Base-by-base conservation (phyloP, 2,888 invertebrate genomes). In the Anarsia innoxiella region DNA sequence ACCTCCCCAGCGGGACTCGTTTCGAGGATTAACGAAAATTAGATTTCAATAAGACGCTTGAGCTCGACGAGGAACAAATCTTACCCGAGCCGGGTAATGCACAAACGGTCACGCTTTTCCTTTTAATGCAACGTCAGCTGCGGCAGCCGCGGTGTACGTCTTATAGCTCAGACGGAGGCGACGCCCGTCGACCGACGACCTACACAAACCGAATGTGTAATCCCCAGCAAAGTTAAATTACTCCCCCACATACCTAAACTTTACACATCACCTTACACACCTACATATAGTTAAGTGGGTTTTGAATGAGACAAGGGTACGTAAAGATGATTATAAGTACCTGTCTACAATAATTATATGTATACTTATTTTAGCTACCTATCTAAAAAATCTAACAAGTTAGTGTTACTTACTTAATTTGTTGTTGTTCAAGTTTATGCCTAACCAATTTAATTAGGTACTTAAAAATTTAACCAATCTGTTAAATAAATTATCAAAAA, bases 41-140 rank as follows among this genome's bases (percentile, higher is more conserved):
- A 77, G 76, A 82, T 83, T 83, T 80, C 83, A 80, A 82, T 82
- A 80, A 82, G 79, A 80, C 74, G 79, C 66, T 75, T 73, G 75
- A 71, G 65, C 56, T 71, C 67, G 58, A 60, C 67, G 65, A 56
- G 66, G 63, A 65, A 70, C 72, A 71, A 72, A 74, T 69, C 74
- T 67, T 67, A 72, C 67, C 63, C 61, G 67, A 74, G 70, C 72
- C 66, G 69, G 59, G 66, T 64, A 70, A 65, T 61, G 65, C 65
- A 57, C 66, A 67, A 74, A 72, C 71, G 72, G 75, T 73, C 78
- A 79, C 74, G 76, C 64, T 72, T 59, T 62, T 67, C 63, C 63
- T 70, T 69, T 65, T 67, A 75, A 71, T 71, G 76, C 74, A 63
- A 67, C 62, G 70, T 73, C 76, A 76, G 74, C 70, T 55, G 44